phyloP scores from a whole-genome alignment of 2,113 vertebrate species.

The Salvelinus sp. region DNA sequence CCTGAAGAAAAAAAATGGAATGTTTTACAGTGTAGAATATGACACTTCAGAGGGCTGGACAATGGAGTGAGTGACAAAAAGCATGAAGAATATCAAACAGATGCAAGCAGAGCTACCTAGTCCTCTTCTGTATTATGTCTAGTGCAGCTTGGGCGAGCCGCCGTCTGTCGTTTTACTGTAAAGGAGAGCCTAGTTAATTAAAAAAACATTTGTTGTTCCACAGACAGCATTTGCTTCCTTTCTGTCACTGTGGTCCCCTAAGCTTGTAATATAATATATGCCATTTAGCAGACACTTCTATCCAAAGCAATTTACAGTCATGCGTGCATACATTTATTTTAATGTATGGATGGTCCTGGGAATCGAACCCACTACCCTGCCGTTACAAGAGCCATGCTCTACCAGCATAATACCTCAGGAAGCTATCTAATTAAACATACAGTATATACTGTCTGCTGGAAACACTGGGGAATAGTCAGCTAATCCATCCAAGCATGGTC shows the following conservation, averaged over 20 bases:
- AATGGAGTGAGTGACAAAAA: slow-evolving; percentile 27
- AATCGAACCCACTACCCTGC: too few species aligned
- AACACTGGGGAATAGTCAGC: not conserved
- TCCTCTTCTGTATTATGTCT: slow-evolving; percentile 29
- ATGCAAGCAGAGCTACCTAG: slow-evolving; percentile 34
- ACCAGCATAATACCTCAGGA: slow-evolving; percentile 26
- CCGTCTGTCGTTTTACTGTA: slow-evolving; percentile 30
- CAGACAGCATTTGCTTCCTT: slow-evolving; percentile 22
- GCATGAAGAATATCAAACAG: slow-evolving; percentile 31
- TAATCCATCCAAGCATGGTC: slow-evolving; percentile 24
- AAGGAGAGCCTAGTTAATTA: slow-evolving; percentile 49
- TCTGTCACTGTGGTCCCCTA: slow-evolving; percentile 26
- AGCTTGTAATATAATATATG: slow-evolving; percentile 8
- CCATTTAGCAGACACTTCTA: too few species aligned
- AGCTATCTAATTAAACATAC: slow-evolving; percentile 43
- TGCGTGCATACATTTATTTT: too few species aligned
- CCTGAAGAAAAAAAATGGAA: too few species aligned
- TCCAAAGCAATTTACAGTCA: too few species aligned
- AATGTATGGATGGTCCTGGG: too few species aligned
- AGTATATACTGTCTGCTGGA: slow-evolving; percentile 26
- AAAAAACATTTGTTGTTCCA: slow-evolving; percentile 39
- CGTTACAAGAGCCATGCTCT: too few species aligned
- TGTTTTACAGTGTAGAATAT: not conserved
- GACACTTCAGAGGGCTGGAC: slow-evolving; percentile 1
- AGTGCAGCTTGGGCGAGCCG: slow-evolving; percentile 31